Evolutionary conservation across 2,797 vertebrate genomes (phyloP).

Genomic region (Pelodytes ibericus): DNA sequence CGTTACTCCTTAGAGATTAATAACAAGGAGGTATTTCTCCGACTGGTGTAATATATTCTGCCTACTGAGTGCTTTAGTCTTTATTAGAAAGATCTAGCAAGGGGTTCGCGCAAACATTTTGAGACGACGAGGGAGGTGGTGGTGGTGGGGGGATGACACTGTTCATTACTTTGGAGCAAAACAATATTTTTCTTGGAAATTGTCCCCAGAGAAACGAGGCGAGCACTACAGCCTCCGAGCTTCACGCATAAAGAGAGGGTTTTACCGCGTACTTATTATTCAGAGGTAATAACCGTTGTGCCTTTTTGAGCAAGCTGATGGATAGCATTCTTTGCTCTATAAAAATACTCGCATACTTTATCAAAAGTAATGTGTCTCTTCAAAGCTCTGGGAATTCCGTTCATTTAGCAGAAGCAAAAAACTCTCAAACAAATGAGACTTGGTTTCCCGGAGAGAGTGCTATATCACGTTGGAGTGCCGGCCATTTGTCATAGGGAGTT

Average conservation of each 20-base stretch:
- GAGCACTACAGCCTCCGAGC: background rate
- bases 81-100: background rate
- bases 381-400: constrained; percentile 5
- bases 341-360: constrained; percentile 39
- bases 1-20: no score
- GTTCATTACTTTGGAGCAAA: background rate
- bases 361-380: constrained; percentile 24
- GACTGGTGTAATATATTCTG: background rate
- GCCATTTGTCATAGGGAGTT: background rate
- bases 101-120: background rate
- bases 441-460: background rate
- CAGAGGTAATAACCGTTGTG: constrained; percentile 41
- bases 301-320: constrained; percentile 30
- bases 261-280: constrained; percentile 20
- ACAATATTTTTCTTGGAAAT: constrained; percentile 21
- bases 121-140: background rate
- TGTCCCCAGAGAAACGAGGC: background rate
- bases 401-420: constrained; percentile 26
- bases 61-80: background rate
- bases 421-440: background rate
- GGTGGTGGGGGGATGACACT: no score
- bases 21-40: no score
- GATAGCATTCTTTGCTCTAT: constrained; percentile 22
- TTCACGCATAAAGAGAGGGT: constrained; percentile 2
- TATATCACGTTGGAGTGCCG: background rate